A percentile compares a stretch with the other conserved stretches of the same genome.
Conservation (phyloP, 2,113 vertebrate genomes). For the Capra hircus region DNA sequence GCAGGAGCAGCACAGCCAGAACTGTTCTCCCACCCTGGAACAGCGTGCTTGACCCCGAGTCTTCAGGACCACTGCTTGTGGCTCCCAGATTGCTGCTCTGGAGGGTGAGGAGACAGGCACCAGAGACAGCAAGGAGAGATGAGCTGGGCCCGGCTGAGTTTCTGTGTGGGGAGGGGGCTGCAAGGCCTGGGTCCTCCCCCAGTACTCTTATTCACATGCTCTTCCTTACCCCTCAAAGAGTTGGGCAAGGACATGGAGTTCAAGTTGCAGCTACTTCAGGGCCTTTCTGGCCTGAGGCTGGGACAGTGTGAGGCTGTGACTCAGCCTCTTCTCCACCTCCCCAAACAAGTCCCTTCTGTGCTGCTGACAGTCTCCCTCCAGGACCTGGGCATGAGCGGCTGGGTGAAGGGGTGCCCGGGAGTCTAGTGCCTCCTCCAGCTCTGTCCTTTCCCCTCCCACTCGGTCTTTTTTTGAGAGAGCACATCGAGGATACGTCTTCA, state of each 20-base stretch:
- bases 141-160: background rate
- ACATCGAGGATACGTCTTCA: background rate
- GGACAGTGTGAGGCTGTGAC: background rate
- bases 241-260: background rate
- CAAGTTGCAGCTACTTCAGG: background rate
- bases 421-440: background rate
- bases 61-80: background rate
- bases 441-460: background rate
- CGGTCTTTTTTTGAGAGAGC: background rate
- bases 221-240: background rate
- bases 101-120: background rate
- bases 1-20: background rate
- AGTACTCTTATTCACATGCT: rapidly evolving
- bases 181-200: background rate
- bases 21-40: background rate
- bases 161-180: background rate
- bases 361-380: background rate
- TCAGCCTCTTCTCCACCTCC: background rate
- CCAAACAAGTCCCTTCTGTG: background rate
- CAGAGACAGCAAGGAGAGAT: background rate
- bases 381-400: background rate
- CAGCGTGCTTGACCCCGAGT: background rate
- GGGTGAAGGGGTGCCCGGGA: no score
- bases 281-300: background rate
- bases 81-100: background rate